phyloP scores from a whole-genome alignment of 2,113 vertebrate species.

The Podarcis raffonei region DNA sequence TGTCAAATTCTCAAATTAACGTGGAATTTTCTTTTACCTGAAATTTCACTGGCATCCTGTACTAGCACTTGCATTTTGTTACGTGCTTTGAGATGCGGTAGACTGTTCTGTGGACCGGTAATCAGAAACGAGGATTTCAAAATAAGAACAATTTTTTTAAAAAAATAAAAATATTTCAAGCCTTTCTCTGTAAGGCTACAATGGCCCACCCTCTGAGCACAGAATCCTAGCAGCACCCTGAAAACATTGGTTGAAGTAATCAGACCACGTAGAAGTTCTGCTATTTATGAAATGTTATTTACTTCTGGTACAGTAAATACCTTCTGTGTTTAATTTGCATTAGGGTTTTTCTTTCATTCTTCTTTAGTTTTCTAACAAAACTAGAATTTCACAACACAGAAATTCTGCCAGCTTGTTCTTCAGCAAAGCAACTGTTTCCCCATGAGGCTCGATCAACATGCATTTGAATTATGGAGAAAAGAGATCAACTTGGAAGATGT shows the following conservation, averaged over 20 bases:
- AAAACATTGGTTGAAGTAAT: constrained; percentile 9
- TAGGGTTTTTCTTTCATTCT: background rate
- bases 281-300: constrained; percentile 64
- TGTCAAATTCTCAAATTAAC: background rate
- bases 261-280: constrained; percentile 53
- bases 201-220: background rate
- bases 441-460: constrained; percentile 81
- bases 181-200: background rate
- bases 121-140: background rate
- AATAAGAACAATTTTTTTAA: background rate
- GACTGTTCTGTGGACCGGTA: background rate
- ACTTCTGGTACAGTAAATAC: constrained; percentile 68
- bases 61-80: background rate
- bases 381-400: constrained; percentile 64
- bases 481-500: constrained; percentile 78
- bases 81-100: background rate
- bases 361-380: constrained; percentile 56
- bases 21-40: background rate
- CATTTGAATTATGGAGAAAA: constrained; percentile 81
- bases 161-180: background rate
- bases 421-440: constrained; percentile 80
- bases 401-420: constrained; percentile 76
- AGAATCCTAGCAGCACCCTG: background rate
- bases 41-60: background rate
- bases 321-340: constrained; percentile 57